Evolutionary conservation across 1,140 invertebrate genomes (phyloP).

Genomic region (Drusus annulatus): DNA sequence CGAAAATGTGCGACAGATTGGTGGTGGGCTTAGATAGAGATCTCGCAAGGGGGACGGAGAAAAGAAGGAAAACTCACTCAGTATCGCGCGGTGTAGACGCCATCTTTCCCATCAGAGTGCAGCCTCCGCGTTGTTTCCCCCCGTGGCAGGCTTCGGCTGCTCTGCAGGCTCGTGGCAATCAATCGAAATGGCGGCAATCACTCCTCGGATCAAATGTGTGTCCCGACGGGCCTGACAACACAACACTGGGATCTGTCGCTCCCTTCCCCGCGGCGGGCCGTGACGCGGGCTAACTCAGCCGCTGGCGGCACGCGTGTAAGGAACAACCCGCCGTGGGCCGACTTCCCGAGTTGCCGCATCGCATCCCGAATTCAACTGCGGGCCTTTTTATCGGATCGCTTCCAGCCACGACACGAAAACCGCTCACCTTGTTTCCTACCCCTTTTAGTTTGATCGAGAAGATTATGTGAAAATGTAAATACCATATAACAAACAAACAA

Average conservation of each 20-base stretch:
- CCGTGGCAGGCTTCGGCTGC: not conserved
- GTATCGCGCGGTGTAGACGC: slow-evolving; percentile 35
- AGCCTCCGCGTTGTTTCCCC: slow-evolving; percentile 21
- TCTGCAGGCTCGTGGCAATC: not conserved
- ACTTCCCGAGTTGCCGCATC: slow-evolving; percentile 43
- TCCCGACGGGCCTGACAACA: slow-evolving; percentile 33
- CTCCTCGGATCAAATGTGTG: not conserved
- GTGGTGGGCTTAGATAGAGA: not conserved
- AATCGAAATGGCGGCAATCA: slow-evolving; percentile 12
- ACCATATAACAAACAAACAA: too few relatives aligned
- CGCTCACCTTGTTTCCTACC: too few relatives aligned
- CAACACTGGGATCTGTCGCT: slow-evolving; percentile 5
- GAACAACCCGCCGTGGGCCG: slow-evolving; percentile 10
- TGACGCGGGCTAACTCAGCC: slow-evolving; percentile 52
- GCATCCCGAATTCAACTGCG: not conserved
- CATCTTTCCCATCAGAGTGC: slow-evolving; percentile 24
- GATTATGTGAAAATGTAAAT: too few relatives aligned
- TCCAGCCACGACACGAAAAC: too few relatives aligned
- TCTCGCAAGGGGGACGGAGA: not conserved
- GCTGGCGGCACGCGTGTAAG: slow-evolving; percentile 58
- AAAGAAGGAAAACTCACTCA: slow-evolving; percentile 26
- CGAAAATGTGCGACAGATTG: not conserved
- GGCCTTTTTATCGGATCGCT: too few relatives aligned
- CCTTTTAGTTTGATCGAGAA: too few relatives aligned
- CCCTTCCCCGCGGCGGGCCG: slow-evolving; percentile 32